Base-by-base conservation (phyloP, 2,888 invertebrate genomes). In the Cynaeus angustus region DNA sequence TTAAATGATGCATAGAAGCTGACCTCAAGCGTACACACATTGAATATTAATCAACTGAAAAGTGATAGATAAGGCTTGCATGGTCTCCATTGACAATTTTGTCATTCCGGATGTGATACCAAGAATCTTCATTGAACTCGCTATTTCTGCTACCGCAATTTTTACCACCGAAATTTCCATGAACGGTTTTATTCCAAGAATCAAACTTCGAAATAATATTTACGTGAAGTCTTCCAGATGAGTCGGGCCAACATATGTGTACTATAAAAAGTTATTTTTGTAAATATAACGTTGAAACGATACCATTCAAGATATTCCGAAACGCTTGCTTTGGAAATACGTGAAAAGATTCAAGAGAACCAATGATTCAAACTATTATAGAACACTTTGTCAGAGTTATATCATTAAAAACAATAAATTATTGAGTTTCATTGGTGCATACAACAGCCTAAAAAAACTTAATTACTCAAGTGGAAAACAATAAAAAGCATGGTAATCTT, bases 211-310 rank as follows among this genome's bases (percentile, higher is more conserved):
- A 13, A n/a, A 3, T 16, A 50, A 50, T 50, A 28, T 50, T 50
- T 50, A 50, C 50, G 50, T 50, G 50, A 50, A 50, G 10, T 28
- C 16, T 50, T 50, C 50, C 50, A 50, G 50, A 50, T 50, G 50
- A 16, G 1, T 16, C 48, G 21, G 12, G 26, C 41, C 41, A n/a
- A 41, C 50, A 50, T 12, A 50, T 50, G 50, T 26, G 14, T 50
- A 50, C 50, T 30, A 50, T 50, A 50, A 50, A 50, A 50, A 50
- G 50, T 50, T 50, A 50, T 50, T 50, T 50, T 28, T 6, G 50
- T 50, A 28, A 30, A 30, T 30, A 50, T 16, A 16, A 2, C 21
- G 21, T 10, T 26, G 50, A 50, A 16, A 13, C 46, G 46, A 41
- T 41, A 41, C 13, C 41, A 41, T 41, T 33, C 33, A 4, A 7